Base-by-base conservation (phyloP, 2,797 vertebrate species). In the Lateolabrax maculatus region DNA sequence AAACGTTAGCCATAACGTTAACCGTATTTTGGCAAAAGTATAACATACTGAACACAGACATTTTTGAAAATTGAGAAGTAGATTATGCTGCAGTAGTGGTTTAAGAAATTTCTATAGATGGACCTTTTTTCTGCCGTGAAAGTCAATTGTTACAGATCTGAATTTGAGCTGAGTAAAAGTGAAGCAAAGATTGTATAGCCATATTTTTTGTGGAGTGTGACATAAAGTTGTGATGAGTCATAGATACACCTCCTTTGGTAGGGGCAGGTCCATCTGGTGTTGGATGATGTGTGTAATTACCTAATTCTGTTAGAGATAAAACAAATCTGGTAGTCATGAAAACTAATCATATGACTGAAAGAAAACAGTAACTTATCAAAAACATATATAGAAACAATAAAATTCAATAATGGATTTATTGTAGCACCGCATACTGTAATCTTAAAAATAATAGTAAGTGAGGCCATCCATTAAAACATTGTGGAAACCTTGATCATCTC, bases 211-310 rank as follows among this genome's bases (percentile, higher is more conserved):
- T 34, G 0, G 18, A 48, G 2, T 2, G 49, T 0, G 6, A 60
- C 6, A 52, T 44, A 5, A 61, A 39, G 31, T 56, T 41, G 4
- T 37, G 49, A 62, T 66, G 51, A 74, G 10, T 69, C 56, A 37
- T 29, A 39, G 19, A 73, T 46, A 23, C 18, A 25, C 19, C n/a
- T 43, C 39, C 8, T 55, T 43, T 36, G 49, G 67, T 43, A 16
- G 27, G 2, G 48, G 31, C n/a, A 63, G 27, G 11, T 43, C 2
- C 23, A 44, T 60, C 39, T 39, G n/a, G 39, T 71, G 36, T 31
- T 53, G 16, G 12, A 25, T 36, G 13, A 55, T 53, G 37, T n/a
- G n/a, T n/a, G n/a, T n/a, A n/a, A n/a, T n/a, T n/a, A n/a, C n/a
- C n/a, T n/a, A n/a, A n/a, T n/a, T n/a, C n/a, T n/a, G n/a, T n/a